A percentile compares a stretch with the other conserved stretches of the same genome.
These are phyloP conservation scores for Mergus octosetaceus DNA, from an alignment of 2,797 vertebrate genomes.

Conservation along the genomic window DNA sequence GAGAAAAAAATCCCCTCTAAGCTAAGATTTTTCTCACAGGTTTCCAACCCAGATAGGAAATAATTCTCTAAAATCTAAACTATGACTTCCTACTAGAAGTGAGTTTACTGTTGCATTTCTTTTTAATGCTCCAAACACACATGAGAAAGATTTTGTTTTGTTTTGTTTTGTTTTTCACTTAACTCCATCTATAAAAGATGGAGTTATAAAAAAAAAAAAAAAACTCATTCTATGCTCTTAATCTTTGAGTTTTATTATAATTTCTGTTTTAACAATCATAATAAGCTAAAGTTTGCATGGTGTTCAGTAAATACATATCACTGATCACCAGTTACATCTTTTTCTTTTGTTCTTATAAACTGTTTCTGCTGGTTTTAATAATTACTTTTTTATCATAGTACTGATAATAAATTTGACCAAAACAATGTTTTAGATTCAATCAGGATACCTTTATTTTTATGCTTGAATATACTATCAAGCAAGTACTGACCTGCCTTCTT, in stretches of 20 bases:
- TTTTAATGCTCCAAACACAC: background rate
- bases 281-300: background rate
- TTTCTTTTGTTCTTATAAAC: background rate
- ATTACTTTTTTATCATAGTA: background rate
- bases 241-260: background rate
- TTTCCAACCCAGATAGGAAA: background rate
- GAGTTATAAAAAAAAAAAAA: no score
- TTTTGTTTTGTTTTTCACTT: background rate
- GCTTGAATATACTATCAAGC: background rate
- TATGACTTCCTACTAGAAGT: background rate
- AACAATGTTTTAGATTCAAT: background rate
- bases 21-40: background rate
- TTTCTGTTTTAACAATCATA: background rate
- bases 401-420: background rate
- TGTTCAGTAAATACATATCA: background rate
- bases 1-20: background rate
- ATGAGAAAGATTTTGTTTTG: background rate
- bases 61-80: constrained; percentile 8
- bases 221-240: background rate
- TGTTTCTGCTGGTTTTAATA: background rate
- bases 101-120: background rate
- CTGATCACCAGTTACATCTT: background rate
- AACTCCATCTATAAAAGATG: background rate
- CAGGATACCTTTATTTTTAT: background rate
- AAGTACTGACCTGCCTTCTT: background rate